Evolutionary conservation across 2,797 vertebrate genomes (phyloP), one percentile per base, ranked within the genome.

Genomic region (Microtus obscurus): DNA sequence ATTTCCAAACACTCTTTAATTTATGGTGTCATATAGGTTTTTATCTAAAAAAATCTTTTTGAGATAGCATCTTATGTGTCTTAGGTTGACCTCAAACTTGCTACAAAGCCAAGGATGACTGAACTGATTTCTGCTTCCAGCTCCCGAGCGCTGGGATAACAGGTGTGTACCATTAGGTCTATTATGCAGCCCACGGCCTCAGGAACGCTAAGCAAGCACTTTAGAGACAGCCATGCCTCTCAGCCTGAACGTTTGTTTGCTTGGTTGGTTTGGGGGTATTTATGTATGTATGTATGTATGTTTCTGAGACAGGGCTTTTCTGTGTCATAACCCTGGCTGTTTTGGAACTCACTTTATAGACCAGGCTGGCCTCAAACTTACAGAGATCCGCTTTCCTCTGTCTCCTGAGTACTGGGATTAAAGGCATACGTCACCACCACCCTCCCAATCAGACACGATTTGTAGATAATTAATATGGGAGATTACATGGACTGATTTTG

Each of bases 1-100:
- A 77, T 90, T 91, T 89, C 76, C 45, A 93, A 78, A 92, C 51
- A 53, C 6, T 51, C 69, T 93, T 93, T 77, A 79, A 45, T 25
- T 85, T 31, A 53, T 73, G 45, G 37, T 45, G 93, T 11, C 56
- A 63, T 13, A 2, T 3, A 34, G 19, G 6, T 48, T 85, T 85
- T 56, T 56, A 56, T 19, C 56, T 21, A 21, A 56, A 56, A 29
- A 83, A 45, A 43, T 48, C 17, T 27, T 71, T 83, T 53, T 71
- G 45, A 86, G 65, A 53, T 48, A 45, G 45, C 21, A 48, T 71
- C 65, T 71, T 13, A 25, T 67, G 12, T 27, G 25, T 51, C 63
- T 48, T 48, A 51, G 83, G 23, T 48, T 53, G 31, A 25, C 45
- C 34, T 53, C 65, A 51, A 51, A 69, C 65, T 53, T 37, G 65